Evolutionary conservation across 2,888 invertebrate genomes (phyloP), one percentile per base, ranked within the genome.

Genomic region (Troides helena): DNA sequence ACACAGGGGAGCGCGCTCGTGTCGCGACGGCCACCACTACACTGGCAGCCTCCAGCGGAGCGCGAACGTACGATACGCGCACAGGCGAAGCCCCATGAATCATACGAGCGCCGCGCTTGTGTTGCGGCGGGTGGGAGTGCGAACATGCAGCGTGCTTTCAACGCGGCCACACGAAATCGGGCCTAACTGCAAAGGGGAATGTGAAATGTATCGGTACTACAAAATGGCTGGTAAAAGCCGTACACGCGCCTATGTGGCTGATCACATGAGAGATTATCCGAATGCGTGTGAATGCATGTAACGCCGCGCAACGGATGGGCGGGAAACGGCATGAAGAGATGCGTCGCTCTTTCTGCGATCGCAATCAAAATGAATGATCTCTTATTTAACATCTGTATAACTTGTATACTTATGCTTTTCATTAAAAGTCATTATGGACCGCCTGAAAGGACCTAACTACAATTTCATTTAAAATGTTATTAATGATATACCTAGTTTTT

Each of bases 101-200:
- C 90, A 88, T 88, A 90, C 89, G 83, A 82, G 85, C 76, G 79
- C 76, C 80, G 85, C 85, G 85, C 82, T 81, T 87, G 89, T 90
- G 88, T 90, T 82, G 85, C 79, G 83, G 81, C 88, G 86, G 90
- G 92, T 91, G 91, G 92, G 92, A 92, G 91, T 92, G 92, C 90
- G 91, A 92, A 92, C 91, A 92, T 89, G 89, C 90, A 90, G 85
- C 88, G 87, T 89, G 90, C 88, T 90, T 90, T 88, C 89, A 89
- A 89, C 88, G 82, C 89, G 87, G 89, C 91, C 90, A 88, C 84
- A 88, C 90, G 88, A 90, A 91, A 90, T 90, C 89, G 89, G 89
- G 89, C 88, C 86, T 86, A 87, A 84, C 86, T 86, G 89, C 90
- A 83, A 85, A 84, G 83, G 85, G 85, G 84, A 86, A 82, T 81